Base-by-base conservation (phyloP, 2,888 invertebrate species). In the Resseliella maxima region DNA sequence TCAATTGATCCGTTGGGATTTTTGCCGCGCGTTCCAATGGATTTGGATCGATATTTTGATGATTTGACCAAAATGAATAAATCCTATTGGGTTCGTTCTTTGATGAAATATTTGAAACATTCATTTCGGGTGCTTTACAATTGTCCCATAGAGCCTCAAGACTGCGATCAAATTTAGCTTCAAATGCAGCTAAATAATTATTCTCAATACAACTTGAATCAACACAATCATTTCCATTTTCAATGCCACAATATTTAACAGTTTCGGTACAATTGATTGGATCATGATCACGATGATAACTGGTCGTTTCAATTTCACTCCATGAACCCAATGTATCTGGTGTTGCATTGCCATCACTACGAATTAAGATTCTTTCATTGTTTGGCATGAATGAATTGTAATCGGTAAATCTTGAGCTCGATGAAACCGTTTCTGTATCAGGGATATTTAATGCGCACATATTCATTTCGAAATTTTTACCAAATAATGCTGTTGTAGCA, bases 81-180 rank as follows among this genome's bases (percentile, higher is more conserved):
- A 85, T n/a, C 36, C 81, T 27, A 83, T 86, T 86, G 36, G 38
- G 12, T 50, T 85, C 31, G 24, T 45, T 59, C 31, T 59, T 41
- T 46, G 41, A 5, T 10, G 81, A 21, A 12, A 85, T 38, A 18
- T 85, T 27, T 21, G 10, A n/a, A n/a, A n/a, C n/a, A n/a, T n/a
- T n/a, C n/a, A n/a, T n/a, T n/a, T n/a, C n/a, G n/a, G n/a, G n/a
- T n/a, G n/a, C n/a, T 89, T 92, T 91, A 88, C 92, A 87, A 90
- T 91, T 88, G 88, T 92, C 92, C 94, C 95, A 94, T 87, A 95
- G 90, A 59, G 94, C 94, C 90, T 94, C 94, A 88, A 94, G 92
- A 89, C 93, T 94, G 88, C 93, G 92, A 89, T 94, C 93, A 89
- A 94, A 94, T 90, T 94, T 94, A 10, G 94, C 90, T 88, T 90